Conservation (phyloP, 2,113 vertebrate genomes). For the Haemorhous mexicanus region DNA sequence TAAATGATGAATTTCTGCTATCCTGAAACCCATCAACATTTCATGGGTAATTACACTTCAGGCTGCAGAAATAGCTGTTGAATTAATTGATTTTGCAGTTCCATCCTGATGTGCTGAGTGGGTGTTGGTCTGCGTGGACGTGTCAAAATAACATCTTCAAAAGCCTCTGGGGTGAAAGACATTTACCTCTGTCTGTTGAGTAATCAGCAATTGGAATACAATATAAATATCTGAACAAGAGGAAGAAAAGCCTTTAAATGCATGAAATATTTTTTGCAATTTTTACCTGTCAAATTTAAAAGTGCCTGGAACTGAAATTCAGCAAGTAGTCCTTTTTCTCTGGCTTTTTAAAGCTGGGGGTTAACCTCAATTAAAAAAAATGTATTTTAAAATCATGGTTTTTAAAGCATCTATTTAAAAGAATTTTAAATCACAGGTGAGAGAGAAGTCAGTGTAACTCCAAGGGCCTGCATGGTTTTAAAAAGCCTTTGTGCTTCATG, state of each 20-base stretch:
- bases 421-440: background rate
- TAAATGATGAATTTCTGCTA: background rate
- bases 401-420: background rate
- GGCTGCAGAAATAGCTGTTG: slow-evolving; percentile 8
- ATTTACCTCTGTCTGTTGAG: background rate
- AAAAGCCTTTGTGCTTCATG: background rate
- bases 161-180: background rate
- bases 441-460: background rate
- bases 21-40: background rate
- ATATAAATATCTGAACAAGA: background rate
- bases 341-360: background rate
- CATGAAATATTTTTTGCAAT: background rate
- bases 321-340: background rate
- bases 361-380: background rate
- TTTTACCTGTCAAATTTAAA: background rate
- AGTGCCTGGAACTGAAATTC: background rate
- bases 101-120: background rate
- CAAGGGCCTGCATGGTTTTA: background rate
- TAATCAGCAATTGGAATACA: background rate
- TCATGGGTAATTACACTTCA: background rate
- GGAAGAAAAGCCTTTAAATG: background rate
- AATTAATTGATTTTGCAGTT: slow-evolving; percentile 31
- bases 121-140: background rate
- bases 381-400: background rate
- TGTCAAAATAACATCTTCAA: background rate